Base-by-base conservation (phyloP, 35 echinoderm and acorn worm genomes). In the Nesometra sesokonis region DNA sequence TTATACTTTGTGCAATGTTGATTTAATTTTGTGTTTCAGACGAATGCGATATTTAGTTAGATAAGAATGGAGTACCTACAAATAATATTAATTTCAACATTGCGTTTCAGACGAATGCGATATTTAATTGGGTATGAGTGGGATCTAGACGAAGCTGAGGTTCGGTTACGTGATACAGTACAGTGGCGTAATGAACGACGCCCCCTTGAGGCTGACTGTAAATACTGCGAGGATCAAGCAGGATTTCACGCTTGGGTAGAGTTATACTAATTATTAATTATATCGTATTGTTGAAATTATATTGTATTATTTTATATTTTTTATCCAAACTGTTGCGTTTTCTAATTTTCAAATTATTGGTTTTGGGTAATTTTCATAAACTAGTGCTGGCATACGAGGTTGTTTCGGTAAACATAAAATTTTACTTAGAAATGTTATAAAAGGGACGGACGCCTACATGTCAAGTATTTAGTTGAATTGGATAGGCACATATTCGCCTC, bases 241-340 rank as follows among this genome's bases (percentile, higher is more conserved):
- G 87, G 87, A 46, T 88, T 46, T 27, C 87, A 88, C 31, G 80
- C 87, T 15, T 88, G 87, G 87, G 87, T 88, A 88, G 23, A 77
- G 0, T 34, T 34, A 15, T 17, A 2, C 8, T 43, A 4, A 7
- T 15, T 43, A 4, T 43, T 7, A 7, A 43, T 7, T 43, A 7
- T 43, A 43, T 43, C n/a, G 38, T 43, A 15, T 43, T 43, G 5
- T 43, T 43, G 15, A 43, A 43, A 43, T 43, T 43, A 43, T 15
- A 43, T 43, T 7, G 15, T 43, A 15, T 43, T 7, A 7, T 43
- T 43, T 15, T 7, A 43, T 43, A 43, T 43, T 43, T 4, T 43
- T 7, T 43, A 43, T n/a, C n/a, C n/a, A n/a, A n/a, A n/a, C n/a
- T n/a, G n/a, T n/a, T n/a, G n/a, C n/a, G n/a, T n/a, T n/a, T n/a